Evolutionary conservation across 2,113 vertebrate genomes (phyloP).

Genomic region (Chionis minor): DNA sequence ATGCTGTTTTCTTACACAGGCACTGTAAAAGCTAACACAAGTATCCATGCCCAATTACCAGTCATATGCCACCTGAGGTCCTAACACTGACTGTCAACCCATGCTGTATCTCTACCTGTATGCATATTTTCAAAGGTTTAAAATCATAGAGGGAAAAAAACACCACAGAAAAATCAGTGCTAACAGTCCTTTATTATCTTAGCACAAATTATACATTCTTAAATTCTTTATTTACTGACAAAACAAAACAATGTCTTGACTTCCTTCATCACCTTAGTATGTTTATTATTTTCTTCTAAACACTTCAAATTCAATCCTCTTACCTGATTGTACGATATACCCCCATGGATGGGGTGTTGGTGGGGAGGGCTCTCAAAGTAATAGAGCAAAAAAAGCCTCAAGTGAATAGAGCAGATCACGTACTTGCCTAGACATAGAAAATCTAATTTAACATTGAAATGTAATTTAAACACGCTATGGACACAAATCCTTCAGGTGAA

Average conservation of each 20-base stretch:
- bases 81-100: background rate
- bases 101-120: background rate
- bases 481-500: background rate
- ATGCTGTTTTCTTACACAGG: background rate
- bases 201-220: background rate
- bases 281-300: background rate
- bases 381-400: background rate
- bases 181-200: slow-evolving; percentile 6
- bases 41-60: background rate
- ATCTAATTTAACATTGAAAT: background rate
- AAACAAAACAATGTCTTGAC: background rate
- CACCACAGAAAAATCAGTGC: background rate
- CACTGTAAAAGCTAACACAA: background rate
- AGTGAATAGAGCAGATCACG: background rate
- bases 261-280: background rate
- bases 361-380: background rate
- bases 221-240: background rate
- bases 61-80: background rate
- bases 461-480: background rate
- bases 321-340: background rate
- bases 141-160: background rate
- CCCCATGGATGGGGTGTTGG: fast-evolving
- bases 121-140: background rate
- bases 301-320: background rate
- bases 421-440: background rate